Base-by-base conservation (phyloP, 1,140 invertebrate genomes). In the Dreissena rostriformis region DNA sequence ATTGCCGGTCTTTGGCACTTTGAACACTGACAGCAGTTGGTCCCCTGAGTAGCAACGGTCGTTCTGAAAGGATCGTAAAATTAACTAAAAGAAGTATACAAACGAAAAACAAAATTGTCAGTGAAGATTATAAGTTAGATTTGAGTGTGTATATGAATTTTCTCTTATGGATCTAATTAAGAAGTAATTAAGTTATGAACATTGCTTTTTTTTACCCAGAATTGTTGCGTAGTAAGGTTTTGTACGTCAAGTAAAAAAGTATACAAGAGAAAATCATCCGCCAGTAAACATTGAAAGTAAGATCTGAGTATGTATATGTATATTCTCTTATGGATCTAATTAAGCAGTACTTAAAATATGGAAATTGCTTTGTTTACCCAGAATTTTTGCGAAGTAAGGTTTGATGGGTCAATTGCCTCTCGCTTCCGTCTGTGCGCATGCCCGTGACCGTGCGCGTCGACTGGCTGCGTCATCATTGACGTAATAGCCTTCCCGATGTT, bases 21-120 rank as follows among this genome's bases (percentile, higher is more conserved):
- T 76, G 68, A 74, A 86, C 24, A 87, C n/a, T 1, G 86, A 76
- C 72, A 87, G 29, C 10, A 87, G 17, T 49, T 87, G 86, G 15
- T 78, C 80, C 2, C 78, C 82, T 10, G 70, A 77, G 61, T 83
- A 87, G 72, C 86, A 87, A 15, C 61, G 49, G 29, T 84, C 70
- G 24, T 72, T 84, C 82, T 84, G 82, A 22, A 71, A 83, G 0
- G 66, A 63, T 17, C 22, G 24, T 15, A n/a, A n/a, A n/a, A n/a
- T n/a, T n/a, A n/a, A n/a, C n/a, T n/a, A n/a, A n/a, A n/a, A n/a
- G n/a, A n/a, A n/a, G n/a, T n/a, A n/a, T n/a, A n/a, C n/a, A n/a
- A n/a, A n/a, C n/a, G n/a, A n/a, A n/a, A n/a, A n/a, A n/a, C n/a
- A n/a, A n/a, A n/a, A n/a, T n/a, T n/a, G n/a, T n/a, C n/a, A n/a